These are phyloP conservation scores for Sparus aurata DNA, from an alignment of 2,797 vertebrate genomes.

Conservation along the genomic window DNA sequence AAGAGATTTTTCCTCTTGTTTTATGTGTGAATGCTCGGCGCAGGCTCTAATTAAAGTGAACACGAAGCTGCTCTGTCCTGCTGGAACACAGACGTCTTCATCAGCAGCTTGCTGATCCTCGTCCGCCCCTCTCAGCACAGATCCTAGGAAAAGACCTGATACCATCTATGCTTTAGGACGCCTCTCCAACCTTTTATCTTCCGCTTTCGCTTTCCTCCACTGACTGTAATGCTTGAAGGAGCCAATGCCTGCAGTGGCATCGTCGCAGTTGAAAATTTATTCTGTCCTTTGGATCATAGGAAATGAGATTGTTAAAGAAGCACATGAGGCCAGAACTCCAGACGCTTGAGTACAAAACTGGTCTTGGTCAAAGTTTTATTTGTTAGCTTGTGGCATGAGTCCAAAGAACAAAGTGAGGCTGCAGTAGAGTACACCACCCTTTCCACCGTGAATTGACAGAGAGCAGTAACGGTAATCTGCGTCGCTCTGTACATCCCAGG, in stretches of 20 bases:
- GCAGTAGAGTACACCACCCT: not conserved
- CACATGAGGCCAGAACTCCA: not conserved
- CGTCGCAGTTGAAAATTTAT: slow-evolving; percentile 44
- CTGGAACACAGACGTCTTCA: slow-evolving; percentile 70
- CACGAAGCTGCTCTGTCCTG: slow-evolving; percentile 52
- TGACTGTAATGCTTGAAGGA: slow-evolving; percentile 51
- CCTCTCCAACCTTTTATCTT: slow-evolving; percentile 74
- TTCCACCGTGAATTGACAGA: not conserved
- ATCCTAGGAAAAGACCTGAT: slow-evolving; percentile 71
- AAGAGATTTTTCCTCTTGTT: slow-evolving; percentile 44
- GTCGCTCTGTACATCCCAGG: not conserved
- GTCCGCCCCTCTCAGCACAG: slow-evolving; percentile 63
- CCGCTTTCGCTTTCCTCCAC: slow-evolving; percentile 37
- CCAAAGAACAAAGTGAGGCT: slow-evolving; percentile 1
- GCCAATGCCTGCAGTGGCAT: slow-evolving; percentile 45
- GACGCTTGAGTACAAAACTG: slow-evolving; percentile 10
- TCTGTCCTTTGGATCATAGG: slow-evolving; percentile 35
- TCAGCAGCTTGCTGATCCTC: slow-evolving; percentile 69
- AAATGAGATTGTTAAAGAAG: slow-evolving; percentile 37
- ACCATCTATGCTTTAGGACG: slow-evolving; percentile 71
- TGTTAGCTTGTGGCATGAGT: not conserved
- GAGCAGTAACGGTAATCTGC: not conserved
- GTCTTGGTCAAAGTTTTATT: slow-evolving; percentile 2
- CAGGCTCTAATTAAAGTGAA: slow-evolving; percentile 76
- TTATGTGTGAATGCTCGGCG: slow-evolving; percentile 50